Evolutionary conservation across 2,113 vertebrate genomes (phyloP).

Genomic region (Chaetura pelagica): DNA sequence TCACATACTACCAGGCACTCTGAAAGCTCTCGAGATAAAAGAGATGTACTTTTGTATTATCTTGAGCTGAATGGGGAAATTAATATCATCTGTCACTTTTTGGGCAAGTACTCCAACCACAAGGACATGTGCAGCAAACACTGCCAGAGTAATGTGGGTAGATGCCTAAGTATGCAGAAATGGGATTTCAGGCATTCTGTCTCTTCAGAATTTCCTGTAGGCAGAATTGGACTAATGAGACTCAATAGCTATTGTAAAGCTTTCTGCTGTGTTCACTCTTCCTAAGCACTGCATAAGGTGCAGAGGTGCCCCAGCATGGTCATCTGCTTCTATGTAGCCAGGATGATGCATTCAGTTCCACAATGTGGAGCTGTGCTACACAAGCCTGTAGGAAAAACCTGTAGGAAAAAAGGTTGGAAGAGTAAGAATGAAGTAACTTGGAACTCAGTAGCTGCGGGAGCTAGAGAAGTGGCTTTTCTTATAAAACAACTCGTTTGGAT

Average conservation of each 20-base stretch:
- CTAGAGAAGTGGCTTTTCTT: neutral
- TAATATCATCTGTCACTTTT: conserved; percentile 8
- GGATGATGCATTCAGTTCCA: neutral
- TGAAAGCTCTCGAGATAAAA: neutral
- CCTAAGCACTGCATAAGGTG: neutral
- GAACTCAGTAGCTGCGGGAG: neutral
- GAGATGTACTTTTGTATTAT: neutral
- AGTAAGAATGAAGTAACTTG: neutral
- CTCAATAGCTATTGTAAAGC: neutral
- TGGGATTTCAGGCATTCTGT: conserved; percentile 5
- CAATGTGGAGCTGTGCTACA: neutral
- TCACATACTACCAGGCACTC: neutral
- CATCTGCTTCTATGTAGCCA: neutral
- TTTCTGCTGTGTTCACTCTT: neutral
- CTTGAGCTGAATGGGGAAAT: neutral
- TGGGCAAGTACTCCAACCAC: neutral
- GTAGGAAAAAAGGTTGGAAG: neutral
- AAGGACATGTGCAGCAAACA: neutral
- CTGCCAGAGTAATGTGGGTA: neutral
- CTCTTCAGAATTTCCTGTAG: neutral
- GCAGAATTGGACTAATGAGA: neutral
- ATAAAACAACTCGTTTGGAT: neutral
- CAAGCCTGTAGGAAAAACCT: neutral
- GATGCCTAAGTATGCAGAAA: neutral
- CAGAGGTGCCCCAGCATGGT: fast-evolving